Evolutionary conservation across 2,888 invertebrate species (phyloP).

Genomic region (Drosophila meridionalis): DNA sequence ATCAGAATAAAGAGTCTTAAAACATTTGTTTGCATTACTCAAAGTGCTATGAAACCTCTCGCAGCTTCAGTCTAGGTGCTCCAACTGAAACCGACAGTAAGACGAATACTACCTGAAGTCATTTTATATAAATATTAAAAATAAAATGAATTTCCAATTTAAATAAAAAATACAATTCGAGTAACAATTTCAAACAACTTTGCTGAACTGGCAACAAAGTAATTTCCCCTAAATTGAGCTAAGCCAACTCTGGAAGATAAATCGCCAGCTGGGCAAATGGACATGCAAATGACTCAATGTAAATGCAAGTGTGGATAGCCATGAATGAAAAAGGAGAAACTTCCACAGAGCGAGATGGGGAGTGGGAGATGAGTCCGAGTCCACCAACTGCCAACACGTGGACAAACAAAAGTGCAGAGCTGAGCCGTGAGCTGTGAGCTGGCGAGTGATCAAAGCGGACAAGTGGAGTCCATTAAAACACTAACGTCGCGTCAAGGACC

Average conservation of each 20-base stretch:
- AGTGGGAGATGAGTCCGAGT: background rate
- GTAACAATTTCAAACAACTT: background rate
- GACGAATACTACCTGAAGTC: too few species aligned
- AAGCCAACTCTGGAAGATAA: conserved; percentile 27
- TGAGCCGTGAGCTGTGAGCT: conserved; percentile 3
- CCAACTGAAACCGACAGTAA: too few species aligned
- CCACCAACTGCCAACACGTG: conserved; percentile 57
- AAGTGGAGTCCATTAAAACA: conserved; percentile 82
- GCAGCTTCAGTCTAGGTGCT: too few species aligned
- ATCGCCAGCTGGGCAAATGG: conserved; percentile 48
- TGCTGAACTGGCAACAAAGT: background rate
- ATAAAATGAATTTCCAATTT: background rate
- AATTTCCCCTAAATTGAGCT: background rate
- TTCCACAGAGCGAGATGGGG: background rate
- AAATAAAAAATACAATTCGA: background rate
- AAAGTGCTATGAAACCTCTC: too few species aligned
- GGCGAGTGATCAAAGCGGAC: conserved; percentile 76
- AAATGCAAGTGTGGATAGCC: conserved; percentile 29
- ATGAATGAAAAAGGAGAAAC: conserved; percentile 30
- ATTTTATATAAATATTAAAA: background rate
- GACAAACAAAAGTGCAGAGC: conserved; percentile 50
- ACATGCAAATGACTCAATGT: conserved; percentile 72
- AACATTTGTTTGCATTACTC: too few species aligned
- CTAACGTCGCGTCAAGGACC: conserved; percentile 76
- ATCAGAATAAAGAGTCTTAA: too few species aligned